Conservation (phyloP, 2,888 invertebrate species). For the Platynereis dumerilii region DNA sequence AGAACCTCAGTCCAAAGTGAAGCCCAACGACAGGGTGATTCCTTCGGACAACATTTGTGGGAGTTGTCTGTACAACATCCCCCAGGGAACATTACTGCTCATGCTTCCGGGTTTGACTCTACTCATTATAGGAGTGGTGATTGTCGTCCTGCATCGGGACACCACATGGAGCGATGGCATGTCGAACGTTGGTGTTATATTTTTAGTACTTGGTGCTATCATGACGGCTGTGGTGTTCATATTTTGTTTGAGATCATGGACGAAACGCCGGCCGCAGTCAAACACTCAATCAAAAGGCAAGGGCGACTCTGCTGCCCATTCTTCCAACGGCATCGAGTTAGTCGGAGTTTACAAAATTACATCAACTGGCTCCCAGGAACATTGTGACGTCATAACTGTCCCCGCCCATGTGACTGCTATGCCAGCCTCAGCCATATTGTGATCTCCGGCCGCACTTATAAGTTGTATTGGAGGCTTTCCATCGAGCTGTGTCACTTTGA, state of each 20-base stretch:
- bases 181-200: conserved; percentile 19
- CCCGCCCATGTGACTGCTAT: neutral
- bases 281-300: neutral
- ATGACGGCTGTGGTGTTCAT: conserved; percentile 12
- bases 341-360: conserved; percentile 16
- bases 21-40: conserved; percentile 12
- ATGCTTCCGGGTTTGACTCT: conserved; percentile 17
- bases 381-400: neutral
- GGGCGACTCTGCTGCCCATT: neutral
- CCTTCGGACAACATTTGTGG: conserved; percentile 17
- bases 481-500: no score
- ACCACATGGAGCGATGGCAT: conserved; percentile 13
- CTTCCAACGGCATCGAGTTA: conserved; percentile 10
- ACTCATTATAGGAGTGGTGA: conserved; percentile 17
- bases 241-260: conserved; percentile 8
- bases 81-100: conserved; percentile 21
- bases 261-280: conserved; percentile 3
- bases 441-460: neutral
- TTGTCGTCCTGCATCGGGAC: conserved; percentile 8
- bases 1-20: conserved; percentile 9
- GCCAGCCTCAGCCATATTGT: conserved; percentile 1
- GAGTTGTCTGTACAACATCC: conserved; percentile 20
- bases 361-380: no score
- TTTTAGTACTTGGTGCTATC: conserved; percentile 13
- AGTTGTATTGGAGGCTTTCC: neutral